A percentile compares a stretch with the other conserved stretches of the same genome.
Evolutionary conservation across 2,113 vertebrate genomes (phyloP).

Genomic region (Felis catus): F.catus_Fca126_mat1.0 CM031420.1:15146001-15146500

Average conservation of each 20-base stretch:
- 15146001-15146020: not conserved
- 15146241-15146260: not conserved
- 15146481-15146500: not conserved
- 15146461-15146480: not conserved
- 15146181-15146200: not conserved
- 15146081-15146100: not conserved
- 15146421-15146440: not conserved
- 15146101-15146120: not conserved
- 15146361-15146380: not conserved
- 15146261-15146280: not conserved
- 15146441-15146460: not conserved
- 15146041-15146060: not conserved
- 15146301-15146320: not conserved
- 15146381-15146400: not conserved
- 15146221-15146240: not conserved
- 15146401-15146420: too few relatives aligned
- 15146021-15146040: not conserved
- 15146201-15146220: not conserved
- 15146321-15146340: not conserved
- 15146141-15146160: not conserved
- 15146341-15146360: not conserved
- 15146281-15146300: not conserved
- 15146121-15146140: not conserved
- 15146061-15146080: not conserved
- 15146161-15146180: not conserved